A percentile compares a stretch with the other conserved stretches of the same genome.
phyloP scores from a whole-genome alignment of 2,797 vertebrate genomes.

The Sebastes steindachneri region DNA sequence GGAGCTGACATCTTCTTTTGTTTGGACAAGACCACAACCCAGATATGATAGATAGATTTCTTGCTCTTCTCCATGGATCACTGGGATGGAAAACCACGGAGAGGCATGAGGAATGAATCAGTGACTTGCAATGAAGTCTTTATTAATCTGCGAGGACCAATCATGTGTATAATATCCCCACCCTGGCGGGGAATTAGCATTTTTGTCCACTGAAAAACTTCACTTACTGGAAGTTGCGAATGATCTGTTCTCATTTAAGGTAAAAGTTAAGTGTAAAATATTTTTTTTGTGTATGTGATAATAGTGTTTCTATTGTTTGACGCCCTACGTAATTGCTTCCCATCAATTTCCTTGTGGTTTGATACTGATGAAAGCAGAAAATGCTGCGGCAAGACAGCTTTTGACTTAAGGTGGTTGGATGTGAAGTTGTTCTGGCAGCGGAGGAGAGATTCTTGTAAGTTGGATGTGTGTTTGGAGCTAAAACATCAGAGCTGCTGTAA shows the following conservation, averaged over 20 bases:
- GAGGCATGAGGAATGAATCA: conserved; percentile 45
- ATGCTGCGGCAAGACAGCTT: neutral
- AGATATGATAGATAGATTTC: conserved; percentile 33
- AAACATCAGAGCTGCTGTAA: neutral
- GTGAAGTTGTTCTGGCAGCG: conserved; percentile 17
- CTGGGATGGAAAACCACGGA: conserved; percentile 24
- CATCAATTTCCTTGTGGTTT: conserved; percentile 20
- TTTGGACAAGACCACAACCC: conserved; percentile 23
- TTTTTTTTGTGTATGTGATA: neutral
- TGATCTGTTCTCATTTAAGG: conserved; percentile 48
- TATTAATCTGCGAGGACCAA: conserved; percentile 49
- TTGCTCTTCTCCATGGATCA: conserved; percentile 12
- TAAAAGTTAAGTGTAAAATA: conserved; percentile 35
- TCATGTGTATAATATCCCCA: conserved; percentile 52
- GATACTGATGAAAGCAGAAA: conserved; percentile 24
- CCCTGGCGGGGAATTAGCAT: conserved; percentile 56
- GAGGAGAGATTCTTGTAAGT: neutral
- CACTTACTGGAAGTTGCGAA: conserved; percentile 67
- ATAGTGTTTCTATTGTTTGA: conserved; percentile 22
- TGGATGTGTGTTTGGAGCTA: neutral
- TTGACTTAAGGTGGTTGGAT: conserved; percentile 27
- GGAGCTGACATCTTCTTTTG: conserved; percentile 19
- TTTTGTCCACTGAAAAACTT: conserved; percentile 50
- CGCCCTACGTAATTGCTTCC: conserved; percentile 42
- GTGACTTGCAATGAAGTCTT: conserved; percentile 32